phyloP scores from a whole-genome alignment of 2,797 vertebrate species.

The Sebastes cheni region DNA sequence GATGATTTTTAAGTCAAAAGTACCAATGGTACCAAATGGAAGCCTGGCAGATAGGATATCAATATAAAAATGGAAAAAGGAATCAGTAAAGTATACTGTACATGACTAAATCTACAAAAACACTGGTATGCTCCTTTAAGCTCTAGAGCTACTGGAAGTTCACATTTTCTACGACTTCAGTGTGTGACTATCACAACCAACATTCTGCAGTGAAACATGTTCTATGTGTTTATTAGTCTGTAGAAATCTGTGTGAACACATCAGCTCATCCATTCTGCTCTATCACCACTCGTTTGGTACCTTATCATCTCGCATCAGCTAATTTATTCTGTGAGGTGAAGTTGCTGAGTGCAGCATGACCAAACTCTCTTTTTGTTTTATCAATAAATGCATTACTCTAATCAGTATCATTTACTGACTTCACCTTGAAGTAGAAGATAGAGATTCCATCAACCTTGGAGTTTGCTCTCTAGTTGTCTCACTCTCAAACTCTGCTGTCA shows the following conservation, averaged over 20 bases:
- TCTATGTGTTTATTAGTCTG: not conserved
- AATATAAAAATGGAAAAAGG: not conserved
- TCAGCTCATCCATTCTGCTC: not conserved
- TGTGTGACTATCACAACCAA: not conserved
- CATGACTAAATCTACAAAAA: not conserved
- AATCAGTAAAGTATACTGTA: not conserved
- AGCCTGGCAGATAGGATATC: not conserved
- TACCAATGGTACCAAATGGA: not conserved
- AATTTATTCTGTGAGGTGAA: not conserved
- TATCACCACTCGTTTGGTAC: not conserved
- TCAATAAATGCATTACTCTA: not conserved
- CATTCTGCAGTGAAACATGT: not conserved
- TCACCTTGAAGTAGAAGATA: not conserved
- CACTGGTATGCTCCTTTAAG: not conserved
- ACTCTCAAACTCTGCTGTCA: not conserved
- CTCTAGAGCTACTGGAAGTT: not conserved
- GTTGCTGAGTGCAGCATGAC: not conserved
- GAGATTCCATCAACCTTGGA: constrained; percentile 8
- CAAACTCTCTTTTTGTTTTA: not conserved
- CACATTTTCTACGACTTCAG: not conserved
- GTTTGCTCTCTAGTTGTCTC: constrained; percentile 8
- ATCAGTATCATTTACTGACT: constrained; percentile 25
- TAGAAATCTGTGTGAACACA: not conserved
- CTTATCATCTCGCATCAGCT: not conserved
- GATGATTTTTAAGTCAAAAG: not conserved